Base-by-base conservation (phyloP, 37 sponge, comb jelly and placozoan genomes). In the Halichondria panicea region DNA sequence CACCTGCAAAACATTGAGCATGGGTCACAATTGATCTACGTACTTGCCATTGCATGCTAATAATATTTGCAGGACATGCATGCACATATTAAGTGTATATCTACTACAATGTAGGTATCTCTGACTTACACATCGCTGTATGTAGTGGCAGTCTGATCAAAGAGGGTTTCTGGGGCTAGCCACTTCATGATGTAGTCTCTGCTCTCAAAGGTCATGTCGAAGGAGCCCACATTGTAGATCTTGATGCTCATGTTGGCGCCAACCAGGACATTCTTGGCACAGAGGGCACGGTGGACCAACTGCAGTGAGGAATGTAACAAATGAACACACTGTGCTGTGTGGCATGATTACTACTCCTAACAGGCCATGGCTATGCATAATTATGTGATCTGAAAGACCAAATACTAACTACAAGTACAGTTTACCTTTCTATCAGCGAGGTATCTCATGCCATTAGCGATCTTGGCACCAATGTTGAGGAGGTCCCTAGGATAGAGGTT, bases 121-220 rank as follows among this genome's bases (percentile, higher is more conserved):
- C 21, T 4, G 55, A 87, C 87, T 87, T 75, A 88, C 81, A 91
- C 81, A 76, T 91, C 91, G 52, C 91, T 81, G 25, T 71, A 54
- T 19, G 50, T 85, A 24, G 84, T 66, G 34, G 53, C 39, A 1
- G 66, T 66, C 34, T 66, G 54, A 74, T 87, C 84, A 65, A 74
- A 57, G 30, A 88, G 46, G 11, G 60, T 83, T 39, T 87, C 93
- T 19, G 85, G 88, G 30, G 89, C 85, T 73, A 79, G 60, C 84
- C 89, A 88, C 28, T 78, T 92, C 31, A 63, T 45, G 3, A 70
- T 37, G 15, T 53, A 33, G n/a, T 80, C 76, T 25, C 39, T 54
- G 43, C 24, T 76, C 8, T 78, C 74, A 19, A 63, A 18, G 15
- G 44, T 2, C 19, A 63, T 30, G 54, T 81, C 82, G 43, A 84